Evolutionary conservation across 2,888 invertebrate genomes (phyloP).

Genomic region (Andricus curvator): DNA sequence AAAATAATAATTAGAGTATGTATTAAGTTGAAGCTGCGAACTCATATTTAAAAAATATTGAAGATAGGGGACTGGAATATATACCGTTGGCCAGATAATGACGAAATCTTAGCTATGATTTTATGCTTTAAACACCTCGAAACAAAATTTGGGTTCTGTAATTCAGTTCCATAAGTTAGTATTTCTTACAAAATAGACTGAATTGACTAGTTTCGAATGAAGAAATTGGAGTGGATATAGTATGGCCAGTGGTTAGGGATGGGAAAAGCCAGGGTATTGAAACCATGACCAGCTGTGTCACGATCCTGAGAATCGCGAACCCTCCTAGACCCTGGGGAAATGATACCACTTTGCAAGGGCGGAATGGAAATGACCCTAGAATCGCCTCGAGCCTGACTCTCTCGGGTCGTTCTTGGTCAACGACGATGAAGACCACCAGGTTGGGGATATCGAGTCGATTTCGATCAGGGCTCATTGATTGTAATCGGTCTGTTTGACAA

Average conservation of each 20-base stretch:
- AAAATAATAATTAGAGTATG: too few species aligned
- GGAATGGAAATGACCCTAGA: constrained; percentile 76
- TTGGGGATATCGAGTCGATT: constrained; percentile 49
- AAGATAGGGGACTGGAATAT: too few species aligned
- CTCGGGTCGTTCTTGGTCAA: constrained; percentile 69
- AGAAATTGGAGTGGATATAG: constrained; percentile 15
- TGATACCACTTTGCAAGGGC: constrained; percentile 76
- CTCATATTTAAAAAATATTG: too few species aligned
- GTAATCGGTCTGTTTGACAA: constrained; percentile 13
- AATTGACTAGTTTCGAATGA: neutral
- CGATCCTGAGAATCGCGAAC: constrained; percentile 55
- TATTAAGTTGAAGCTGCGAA: too few species aligned
- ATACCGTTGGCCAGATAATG: too few species aligned
- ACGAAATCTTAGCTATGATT: too few species aligned
- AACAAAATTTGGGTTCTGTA: neutral
- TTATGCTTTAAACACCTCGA: neutral
- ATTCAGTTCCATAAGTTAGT: neutral
- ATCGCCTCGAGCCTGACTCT: constrained; percentile 62
- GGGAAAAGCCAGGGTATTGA: constrained; percentile 43
- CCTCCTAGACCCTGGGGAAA: constrained; percentile 72
- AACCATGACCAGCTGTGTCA: constrained; percentile 63
- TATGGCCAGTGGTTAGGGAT: constrained; percentile 16
- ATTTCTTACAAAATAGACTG: neutral
- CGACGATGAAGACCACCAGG: constrained; percentile 65
- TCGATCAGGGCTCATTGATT: constrained; percentile 23